Conservation (phyloP, 2,888 invertebrate species). For the Cataglyphis altisquamis region DNA sequence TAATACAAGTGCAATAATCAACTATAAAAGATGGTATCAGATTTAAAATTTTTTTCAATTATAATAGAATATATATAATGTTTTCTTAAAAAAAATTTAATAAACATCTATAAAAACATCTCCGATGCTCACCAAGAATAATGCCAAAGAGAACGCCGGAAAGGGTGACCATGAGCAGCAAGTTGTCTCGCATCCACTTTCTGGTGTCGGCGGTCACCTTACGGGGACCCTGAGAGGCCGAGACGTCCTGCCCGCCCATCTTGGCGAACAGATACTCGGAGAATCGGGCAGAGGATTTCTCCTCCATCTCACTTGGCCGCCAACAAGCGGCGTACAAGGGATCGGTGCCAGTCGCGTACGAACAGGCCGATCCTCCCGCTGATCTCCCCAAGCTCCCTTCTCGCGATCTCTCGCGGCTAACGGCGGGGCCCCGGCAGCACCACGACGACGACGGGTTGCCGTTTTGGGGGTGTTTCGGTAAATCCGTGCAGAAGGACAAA, state of each 20-base stretch:
- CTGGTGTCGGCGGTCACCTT: slow-evolving; percentile 89
- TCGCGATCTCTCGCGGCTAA: slow-evolving; percentile 85
- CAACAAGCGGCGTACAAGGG: slow-evolving; percentile 74
- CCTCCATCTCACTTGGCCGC: slow-evolving; percentile 84
- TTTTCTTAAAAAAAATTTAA: background rate
- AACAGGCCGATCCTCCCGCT: slow-evolving; percentile 72
- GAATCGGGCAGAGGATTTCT: slow-evolving; percentile 87
- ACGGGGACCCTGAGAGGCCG: slow-evolving; percentile 88
- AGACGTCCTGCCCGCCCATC: slow-evolving; percentile 89
- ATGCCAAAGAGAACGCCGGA: slow-evolving; percentile 93
- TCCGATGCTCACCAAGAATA: slow-evolving; percentile 89
- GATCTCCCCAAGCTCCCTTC: slow-evolving; percentile 80
- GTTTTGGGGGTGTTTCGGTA: slow-evolving; percentile 85
- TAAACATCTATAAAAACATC: background rate
- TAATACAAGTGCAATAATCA: background rate
- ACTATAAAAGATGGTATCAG: background rate
- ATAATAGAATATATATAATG: background rate
- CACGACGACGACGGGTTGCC: slow-evolving; percentile 86
- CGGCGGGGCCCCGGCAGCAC: slow-evolving; percentile 85
- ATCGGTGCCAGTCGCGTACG: slow-evolving; percentile 70
- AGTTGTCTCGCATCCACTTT: slow-evolving; percentile 92
- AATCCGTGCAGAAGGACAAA: slow-evolving; percentile 84
- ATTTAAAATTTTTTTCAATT: background rate
- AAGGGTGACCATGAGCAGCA: slow-evolving; percentile 92
- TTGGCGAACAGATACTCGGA: slow-evolving; percentile 94